phyloP scores from a whole-genome alignment of 2,113 vertebrate species.

The Onychostruthus taczanowskii region DNA sequence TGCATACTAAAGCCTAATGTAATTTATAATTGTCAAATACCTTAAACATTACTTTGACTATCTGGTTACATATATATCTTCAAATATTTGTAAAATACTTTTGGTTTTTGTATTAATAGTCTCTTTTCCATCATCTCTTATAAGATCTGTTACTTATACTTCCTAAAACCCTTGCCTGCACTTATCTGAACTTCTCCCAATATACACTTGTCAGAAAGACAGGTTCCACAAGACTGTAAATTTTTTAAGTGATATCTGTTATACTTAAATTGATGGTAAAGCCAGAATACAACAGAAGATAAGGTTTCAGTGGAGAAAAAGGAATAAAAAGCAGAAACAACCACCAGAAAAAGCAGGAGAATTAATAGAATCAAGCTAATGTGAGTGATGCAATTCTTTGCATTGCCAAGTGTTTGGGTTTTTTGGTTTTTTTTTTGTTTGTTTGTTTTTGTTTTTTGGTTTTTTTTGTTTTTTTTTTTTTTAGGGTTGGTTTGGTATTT shows the following conservation, averaged over 20 bases:
- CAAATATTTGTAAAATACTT: not conserved
- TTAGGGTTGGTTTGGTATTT: no score
- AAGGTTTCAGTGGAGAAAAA: not conserved
- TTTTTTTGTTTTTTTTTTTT: not conserved
- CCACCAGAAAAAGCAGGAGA: not conserved
- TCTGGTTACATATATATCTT: not conserved
- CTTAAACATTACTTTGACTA: not conserved
- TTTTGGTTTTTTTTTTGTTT: accelerated
- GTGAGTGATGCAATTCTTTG: not conserved
- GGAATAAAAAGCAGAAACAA: not conserved
- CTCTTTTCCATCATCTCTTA: not conserved
- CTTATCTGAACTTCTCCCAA: not conserved
- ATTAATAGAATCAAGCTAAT: not conserved
- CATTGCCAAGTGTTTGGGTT: accelerated
- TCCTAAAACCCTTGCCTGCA: not conserved
- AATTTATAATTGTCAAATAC: not conserved
- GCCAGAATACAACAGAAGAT: not conserved
- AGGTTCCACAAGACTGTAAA: not conserved
- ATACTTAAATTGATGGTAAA: not conserved
- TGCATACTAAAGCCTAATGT: not conserved
- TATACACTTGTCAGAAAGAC: not conserved
- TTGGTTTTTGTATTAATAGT: not conserved
- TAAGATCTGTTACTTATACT: not conserved
- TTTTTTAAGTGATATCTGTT: not conserved
- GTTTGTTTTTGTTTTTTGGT: not conserved